Conservation (phyloP, 1,140 invertebrate genomes). For the Rhagoletis zephyria region DNA sequence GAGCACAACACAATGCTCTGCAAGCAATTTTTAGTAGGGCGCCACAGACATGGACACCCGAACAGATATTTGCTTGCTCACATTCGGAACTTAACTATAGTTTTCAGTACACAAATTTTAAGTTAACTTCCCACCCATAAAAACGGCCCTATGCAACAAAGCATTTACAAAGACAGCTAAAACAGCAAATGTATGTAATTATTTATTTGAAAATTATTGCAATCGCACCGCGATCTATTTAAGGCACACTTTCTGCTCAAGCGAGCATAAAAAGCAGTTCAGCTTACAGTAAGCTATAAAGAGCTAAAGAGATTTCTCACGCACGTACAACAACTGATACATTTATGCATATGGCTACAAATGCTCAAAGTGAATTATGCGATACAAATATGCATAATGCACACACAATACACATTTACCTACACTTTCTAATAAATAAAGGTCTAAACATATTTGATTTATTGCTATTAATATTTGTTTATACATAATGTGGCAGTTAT, state of each 20-base stretch:
- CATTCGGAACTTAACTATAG: too few species aligned
- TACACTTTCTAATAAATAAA: background rate
- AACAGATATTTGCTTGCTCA: too few species aligned
- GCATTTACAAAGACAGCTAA: too few species aligned
- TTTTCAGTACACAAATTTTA: too few species aligned
- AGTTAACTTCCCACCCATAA: too few species aligned
- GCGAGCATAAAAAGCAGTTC: conserved; percentile 28
- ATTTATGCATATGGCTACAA: background rate
- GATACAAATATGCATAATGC: background rate
- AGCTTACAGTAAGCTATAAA: background rate
- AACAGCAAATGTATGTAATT: background rate
- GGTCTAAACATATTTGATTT: conserved; percentile 36
- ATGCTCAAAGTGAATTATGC: background rate
- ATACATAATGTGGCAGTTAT: background rate
- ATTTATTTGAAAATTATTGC: conserved; percentile 14
- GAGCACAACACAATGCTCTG: too few species aligned
- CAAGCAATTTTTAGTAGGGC: too few species aligned
- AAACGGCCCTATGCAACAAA: too few species aligned
- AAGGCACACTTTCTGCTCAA: conserved; percentile 29
- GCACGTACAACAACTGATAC: background rate
- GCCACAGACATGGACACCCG: too few species aligned
- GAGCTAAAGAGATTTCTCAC: background rate
- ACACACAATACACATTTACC: background rate
- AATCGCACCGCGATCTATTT: background rate
- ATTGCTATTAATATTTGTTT: conserved; percentile 38